Conservation (phyloP, 2,797 vertebrate genomes). For the Ptychadena robeensis region DNA sequence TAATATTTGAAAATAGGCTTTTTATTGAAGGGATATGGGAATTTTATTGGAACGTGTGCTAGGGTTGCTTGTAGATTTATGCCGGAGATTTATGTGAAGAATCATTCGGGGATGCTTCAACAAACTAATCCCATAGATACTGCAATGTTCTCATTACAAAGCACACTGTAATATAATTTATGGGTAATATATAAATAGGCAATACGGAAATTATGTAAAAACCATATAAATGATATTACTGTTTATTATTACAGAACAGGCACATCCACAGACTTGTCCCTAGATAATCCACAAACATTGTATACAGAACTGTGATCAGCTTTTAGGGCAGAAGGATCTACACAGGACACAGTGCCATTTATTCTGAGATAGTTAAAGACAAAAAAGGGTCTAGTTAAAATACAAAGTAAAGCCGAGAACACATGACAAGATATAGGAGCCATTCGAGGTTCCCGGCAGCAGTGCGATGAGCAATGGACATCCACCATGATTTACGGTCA, state of each 20-base stretch:
- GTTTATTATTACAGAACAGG: not conserved
- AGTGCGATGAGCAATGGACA: no score
- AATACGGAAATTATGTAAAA: constrained; percentile 39
- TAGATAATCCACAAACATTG: not conserved
- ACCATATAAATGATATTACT: constrained; percentile 22
- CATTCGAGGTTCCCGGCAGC: no score
- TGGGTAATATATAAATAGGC: constrained; percentile 43
- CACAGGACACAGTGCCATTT: no score
- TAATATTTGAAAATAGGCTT: constrained; percentile 60
- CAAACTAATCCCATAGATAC: constrained; percentile 51
- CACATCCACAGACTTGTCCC: not conserved
- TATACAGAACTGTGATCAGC: not conserved
- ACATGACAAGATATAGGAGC: no score
- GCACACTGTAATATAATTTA: constrained; percentile 53
- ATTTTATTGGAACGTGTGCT: constrained; percentile 56
- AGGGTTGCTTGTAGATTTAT: constrained; percentile 54
- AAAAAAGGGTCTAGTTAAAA: no score
- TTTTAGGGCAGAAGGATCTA: not conserved
- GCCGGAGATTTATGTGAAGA: constrained; percentile 32
- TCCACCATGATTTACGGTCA: no score
- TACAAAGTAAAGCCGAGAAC: no score
- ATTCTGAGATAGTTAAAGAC: no score
- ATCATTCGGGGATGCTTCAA: constrained; percentile 47
- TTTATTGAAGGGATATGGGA: constrained; percentile 56
- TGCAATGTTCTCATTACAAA: constrained; percentile 52